These are phyloP conservation scores for Allophyes oxyacanthae DNA, from an alignment of 2,888 invertebrate genomes.

Conservation along the genomic window DNA sequence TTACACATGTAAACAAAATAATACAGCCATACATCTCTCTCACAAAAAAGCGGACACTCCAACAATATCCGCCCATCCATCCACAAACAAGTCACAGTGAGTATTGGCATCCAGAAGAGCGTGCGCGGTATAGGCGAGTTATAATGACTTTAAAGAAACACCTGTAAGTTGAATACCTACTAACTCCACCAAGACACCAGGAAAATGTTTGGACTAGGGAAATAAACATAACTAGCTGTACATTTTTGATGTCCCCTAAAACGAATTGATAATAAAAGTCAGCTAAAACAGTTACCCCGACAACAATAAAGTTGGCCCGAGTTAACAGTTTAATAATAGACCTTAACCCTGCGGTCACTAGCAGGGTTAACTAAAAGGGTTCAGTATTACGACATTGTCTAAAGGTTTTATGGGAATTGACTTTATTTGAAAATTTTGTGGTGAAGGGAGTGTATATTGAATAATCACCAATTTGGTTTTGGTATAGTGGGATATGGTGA, in stretches of 20 bases:
- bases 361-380: conserved; percentile 56
- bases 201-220: no score
- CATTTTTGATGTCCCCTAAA: conserved; percentile 23
- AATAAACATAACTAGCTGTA: neutral
- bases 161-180: no score
- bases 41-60: no score
- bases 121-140: no score
- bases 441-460: neutral
- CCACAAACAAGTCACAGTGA: no score
- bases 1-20: no score
- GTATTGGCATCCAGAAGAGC: no score
- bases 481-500: neutral
- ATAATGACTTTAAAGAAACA: no score
- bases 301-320: conserved; percentile 57
- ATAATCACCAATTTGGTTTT: neutral
- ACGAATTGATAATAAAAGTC: conserved; percentile 46
- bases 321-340: conserved; percentile 64
- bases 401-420: conserved; percentile 44
- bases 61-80: no score
- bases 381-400: conserved; percentile 49
- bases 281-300: conserved; percentile 33
- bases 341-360: conserved; percentile 58
- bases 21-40: no score
- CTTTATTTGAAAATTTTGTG: conserved; percentile 27
- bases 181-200: no score